phyloP scores from a whole-genome alignment of 1,140 invertebrate genomes.

The Scylla paramamosain region DNA sequence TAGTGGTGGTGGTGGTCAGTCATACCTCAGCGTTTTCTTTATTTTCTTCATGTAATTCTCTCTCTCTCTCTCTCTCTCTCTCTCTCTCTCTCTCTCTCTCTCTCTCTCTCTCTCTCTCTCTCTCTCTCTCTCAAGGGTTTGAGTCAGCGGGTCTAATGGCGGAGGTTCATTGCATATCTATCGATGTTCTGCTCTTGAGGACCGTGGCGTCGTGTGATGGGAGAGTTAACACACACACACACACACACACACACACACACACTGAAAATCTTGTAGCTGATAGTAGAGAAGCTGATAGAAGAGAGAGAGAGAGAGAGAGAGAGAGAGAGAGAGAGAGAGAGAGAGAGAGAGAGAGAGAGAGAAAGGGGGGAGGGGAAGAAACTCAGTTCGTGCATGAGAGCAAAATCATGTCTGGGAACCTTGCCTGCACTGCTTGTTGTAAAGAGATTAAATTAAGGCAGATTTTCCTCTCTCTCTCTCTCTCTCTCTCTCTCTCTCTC shows the following conservation, averaged over 20 bases:
- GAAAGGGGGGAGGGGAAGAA: neutral
- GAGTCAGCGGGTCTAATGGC: neutral
- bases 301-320: neutral
- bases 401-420: neutral
- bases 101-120: too few species aligned
- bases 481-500: constrained; percentile 3
- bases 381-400: neutral
- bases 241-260: neutral
- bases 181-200: neutral
- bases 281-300: too few species aligned
- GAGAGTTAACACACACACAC: constrained; percentile 12
- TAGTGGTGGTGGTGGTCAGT: too few species aligned
- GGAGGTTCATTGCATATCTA: neutral
- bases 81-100: neutral
- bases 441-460: constrained; percentile 15
- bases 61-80: neutral
- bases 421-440: neutral
- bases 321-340: constrained; percentile 18
- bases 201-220: neutral
- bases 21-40: too few species aligned
- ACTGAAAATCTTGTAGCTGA: too few species aligned
- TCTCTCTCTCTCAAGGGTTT: neutral
- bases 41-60: too few species aligned
- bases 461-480: constrained; percentile 8
- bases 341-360: constrained; percentile 12